Evolutionary conservation across 2,888 invertebrate species (phyloP).

Genomic region (Polydesmus complanatus): DNA sequence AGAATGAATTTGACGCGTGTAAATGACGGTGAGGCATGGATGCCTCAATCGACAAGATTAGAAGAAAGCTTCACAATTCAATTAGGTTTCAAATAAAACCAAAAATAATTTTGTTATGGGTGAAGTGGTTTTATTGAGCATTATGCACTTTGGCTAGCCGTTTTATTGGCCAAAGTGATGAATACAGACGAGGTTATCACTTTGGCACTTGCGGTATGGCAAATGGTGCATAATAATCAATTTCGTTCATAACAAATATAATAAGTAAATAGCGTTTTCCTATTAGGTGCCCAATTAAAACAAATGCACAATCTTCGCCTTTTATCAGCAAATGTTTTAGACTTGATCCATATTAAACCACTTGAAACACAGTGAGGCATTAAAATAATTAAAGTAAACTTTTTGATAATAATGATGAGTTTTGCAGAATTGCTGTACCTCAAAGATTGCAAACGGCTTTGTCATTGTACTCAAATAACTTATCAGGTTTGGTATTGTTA

Average conservation of each 20-base stretch:
- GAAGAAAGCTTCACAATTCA: constrained; percentile 98
- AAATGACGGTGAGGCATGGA: constrained; percentile 16
- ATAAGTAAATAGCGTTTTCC: not conserved
- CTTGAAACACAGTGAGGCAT: not conserved
- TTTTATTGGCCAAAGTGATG: too few species aligned
- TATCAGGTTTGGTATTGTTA: constrained; percentile 74
- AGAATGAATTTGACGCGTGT: not conserved
- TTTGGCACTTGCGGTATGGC: not conserved
- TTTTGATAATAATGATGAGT: not conserved
- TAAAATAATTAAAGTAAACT: not conserved
- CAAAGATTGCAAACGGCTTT: constrained; percentile 83
- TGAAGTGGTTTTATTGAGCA: not conserved
- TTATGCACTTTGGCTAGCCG: too few species aligned
- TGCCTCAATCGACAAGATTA: constrained; percentile 34
- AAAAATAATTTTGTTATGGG: not conserved
- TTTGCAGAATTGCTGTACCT: constrained; percentile 38
- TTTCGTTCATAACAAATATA: not conserved
- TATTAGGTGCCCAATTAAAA: constrained; percentile 75
- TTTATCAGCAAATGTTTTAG: constrained; percentile 66
- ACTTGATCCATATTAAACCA: constrained; percentile 46
- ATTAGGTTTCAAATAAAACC: constrained; percentile 41
- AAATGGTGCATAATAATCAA: not conserved
- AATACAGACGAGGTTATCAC: too few species aligned
- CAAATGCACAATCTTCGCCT: constrained; percentile 96
- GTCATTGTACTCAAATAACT: constrained; percentile 78